A percentile compares a stretch with the other conserved stretches of the same genome.
Conservation (phyloP, 1,140 invertebrate species). For the Dryas iulia region DNA sequence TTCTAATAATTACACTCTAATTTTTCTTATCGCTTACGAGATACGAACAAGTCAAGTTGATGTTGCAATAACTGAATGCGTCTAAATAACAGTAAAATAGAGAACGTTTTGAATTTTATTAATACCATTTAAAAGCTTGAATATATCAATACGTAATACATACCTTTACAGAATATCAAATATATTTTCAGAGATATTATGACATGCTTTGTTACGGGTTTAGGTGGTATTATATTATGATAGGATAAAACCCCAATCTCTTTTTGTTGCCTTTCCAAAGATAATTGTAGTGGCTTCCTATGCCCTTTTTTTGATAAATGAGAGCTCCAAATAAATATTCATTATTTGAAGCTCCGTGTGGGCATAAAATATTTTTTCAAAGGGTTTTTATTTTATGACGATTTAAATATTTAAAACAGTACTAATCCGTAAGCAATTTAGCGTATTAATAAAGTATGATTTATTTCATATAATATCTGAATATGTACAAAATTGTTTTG, state of each 20-base stretch:
- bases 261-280: conserved; percentile 56
- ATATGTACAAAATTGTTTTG: too few species aligned
- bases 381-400: not conserved
- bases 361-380: conserved; percentile 6
- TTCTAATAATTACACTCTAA: too few species aligned
- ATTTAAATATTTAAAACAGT: not conserved
- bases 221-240: conserved; percentile 37
- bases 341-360: conserved; percentile 10
- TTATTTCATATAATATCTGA: too few species aligned
- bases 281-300: conserved; percentile 43
- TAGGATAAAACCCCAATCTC: conserved; percentile 61
- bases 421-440: not conserved
- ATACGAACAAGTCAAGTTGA: too few species aligned
- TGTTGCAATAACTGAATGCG: too few species aligned
- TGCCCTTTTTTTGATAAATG: conserved; percentile 30
- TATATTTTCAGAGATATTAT: conserved; percentile 26
- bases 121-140: not conserved
- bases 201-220: conserved; percentile 30
- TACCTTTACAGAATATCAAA: conserved; percentile 13
- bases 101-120: not conserved
- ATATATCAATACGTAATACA: conserved; percentile 17
- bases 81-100: not conserved
- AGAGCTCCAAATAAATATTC: conserved; percentile 19
- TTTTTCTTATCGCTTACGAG: too few species aligned
- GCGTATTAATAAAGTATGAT: not conserved